phyloP scores from a whole-genome alignment of 2,113 vertebrate species.

The Turdus rufiventris region DNA sequence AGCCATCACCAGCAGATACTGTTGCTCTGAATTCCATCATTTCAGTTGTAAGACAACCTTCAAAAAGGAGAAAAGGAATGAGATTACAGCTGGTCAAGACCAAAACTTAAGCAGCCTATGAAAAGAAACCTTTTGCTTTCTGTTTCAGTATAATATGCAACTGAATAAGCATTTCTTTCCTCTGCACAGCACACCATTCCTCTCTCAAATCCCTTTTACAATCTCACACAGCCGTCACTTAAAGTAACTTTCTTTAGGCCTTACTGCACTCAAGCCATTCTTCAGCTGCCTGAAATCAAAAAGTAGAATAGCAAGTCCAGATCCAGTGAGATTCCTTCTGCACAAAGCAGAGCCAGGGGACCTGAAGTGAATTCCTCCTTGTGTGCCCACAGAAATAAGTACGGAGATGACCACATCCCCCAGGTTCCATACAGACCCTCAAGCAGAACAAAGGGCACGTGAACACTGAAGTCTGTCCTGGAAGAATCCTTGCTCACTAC shows the following conservation, averaged over 20 bases:
- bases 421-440: neutral
- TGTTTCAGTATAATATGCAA: neutral
- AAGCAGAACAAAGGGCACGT: neutral
- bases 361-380: neutral
- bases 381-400: neutral
- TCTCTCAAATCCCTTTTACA: neutral
- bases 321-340: neutral
- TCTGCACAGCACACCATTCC: neutral
- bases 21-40: slow-evolving; percentile 57
- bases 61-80: slow-evolving; percentile 13
- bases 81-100: neutral
- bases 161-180: neutral
- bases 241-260: neutral
- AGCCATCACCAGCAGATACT: neutral
- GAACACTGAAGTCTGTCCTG: neutral
- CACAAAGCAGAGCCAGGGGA: neutral
- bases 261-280: neutral
- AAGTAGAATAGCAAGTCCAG: neutral
- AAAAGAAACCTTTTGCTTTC: neutral
- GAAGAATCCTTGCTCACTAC: neutral
- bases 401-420: neutral
- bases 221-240: neutral
- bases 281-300: neutral
- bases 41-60: slow-evolving; percentile 90
- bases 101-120: neutral